phyloP scores from a whole-genome alignment of 2,113 vertebrate genomes.

The Corythoichthys intestinalis region DNA sequence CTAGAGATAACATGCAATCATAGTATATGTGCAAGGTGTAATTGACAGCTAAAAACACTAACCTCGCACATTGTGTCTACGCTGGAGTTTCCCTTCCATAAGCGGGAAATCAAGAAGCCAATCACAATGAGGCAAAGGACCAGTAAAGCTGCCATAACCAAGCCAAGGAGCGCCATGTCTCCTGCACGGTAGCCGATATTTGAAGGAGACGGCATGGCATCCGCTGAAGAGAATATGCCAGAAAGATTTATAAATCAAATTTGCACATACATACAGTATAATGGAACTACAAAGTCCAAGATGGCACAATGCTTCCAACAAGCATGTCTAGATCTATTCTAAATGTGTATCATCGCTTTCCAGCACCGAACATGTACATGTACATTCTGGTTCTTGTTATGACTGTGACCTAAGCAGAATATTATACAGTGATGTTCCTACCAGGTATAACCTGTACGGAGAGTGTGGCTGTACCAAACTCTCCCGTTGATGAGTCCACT shows the following conservation, averaged over 20 bases:
- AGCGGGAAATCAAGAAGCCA: slow-evolving; percentile 70
- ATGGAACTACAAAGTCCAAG: not conserved
- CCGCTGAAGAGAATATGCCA: slow-evolving; percentile 30
- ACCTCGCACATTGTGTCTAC: slow-evolving; percentile 67
- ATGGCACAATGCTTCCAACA: not conserved
- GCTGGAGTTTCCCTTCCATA: slow-evolving; percentile 59
- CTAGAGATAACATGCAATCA: no score
- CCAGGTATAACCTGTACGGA: slow-evolving; percentile 73
- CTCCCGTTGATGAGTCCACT: slow-evolving; percentile 62
- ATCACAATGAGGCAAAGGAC: slow-evolving; percentile 74
- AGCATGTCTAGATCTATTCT: not conserved
- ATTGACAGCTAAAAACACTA: slow-evolving; percentile 9
- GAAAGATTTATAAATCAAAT: not conserved
- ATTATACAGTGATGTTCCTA: slow-evolving; percentile 22
- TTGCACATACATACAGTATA: not conserved
- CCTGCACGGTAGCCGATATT: slow-evolving; percentile 65
- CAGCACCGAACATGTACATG: not conserved
- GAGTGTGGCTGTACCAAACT: slow-evolving; percentile 67
- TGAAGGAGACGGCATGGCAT: slow-evolving; percentile 51
- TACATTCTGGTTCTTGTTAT: not conserved
- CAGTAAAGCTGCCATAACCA: slow-evolving; percentile 74
- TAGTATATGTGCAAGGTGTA: no score
- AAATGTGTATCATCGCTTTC: not conserved
- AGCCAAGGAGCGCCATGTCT: slow-evolving; percentile 80
- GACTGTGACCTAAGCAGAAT: not conserved